These are phyloP conservation scores for Ferrisia virgata DNA, from an alignment of 2,888 invertebrate species.

Conservation along the genomic window DNA sequence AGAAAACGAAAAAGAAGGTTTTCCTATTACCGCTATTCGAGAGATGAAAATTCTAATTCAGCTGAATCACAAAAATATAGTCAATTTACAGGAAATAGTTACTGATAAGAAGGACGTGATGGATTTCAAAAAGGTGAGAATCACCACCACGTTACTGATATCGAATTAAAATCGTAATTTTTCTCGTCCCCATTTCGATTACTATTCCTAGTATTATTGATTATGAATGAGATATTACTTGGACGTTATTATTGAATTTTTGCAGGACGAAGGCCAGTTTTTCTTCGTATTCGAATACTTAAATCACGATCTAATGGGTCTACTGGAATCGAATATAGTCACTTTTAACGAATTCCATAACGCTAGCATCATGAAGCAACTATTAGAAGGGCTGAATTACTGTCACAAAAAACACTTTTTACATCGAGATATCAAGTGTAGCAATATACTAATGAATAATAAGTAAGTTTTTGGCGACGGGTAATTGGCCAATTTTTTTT, in stretches of 20 bases:
- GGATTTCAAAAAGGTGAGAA: conserved; percentile 83
- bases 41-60: conserved; percentile 98
- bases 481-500: not conserved
- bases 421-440: conserved; percentile 98
- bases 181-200: too few species aligned
- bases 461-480: conserved; percentile 62
- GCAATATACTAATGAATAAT: conserved; percentile 98
- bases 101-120: conserved; percentile 96
- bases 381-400: conserved; percentile 92
- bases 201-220: not conserved
- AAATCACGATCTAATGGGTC: conserved; percentile 99
- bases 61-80: conserved; percentile 95
- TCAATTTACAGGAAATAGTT: conserved; percentile 94
- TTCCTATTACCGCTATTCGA: conserved; percentile 88
- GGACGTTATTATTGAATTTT: conserved; percentile 45
- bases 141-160: not conserved
- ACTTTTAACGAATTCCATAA: conserved; percentile 93
- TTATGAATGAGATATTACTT: not conserved
- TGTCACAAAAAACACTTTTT: conserved; percentile 98
- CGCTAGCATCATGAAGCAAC: conserved; percentile 95
- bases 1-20: conserved; percentile 99
- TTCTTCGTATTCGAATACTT: conserved; percentile 99
- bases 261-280: conserved; percentile 90
- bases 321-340: conserved; percentile 95
- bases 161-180: not conserved